Evolutionary conservation across 2,888 invertebrate species (phyloP), one percentile per base, ranked within the genome.

Genomic region (Bellardia bayeri): DNA sequence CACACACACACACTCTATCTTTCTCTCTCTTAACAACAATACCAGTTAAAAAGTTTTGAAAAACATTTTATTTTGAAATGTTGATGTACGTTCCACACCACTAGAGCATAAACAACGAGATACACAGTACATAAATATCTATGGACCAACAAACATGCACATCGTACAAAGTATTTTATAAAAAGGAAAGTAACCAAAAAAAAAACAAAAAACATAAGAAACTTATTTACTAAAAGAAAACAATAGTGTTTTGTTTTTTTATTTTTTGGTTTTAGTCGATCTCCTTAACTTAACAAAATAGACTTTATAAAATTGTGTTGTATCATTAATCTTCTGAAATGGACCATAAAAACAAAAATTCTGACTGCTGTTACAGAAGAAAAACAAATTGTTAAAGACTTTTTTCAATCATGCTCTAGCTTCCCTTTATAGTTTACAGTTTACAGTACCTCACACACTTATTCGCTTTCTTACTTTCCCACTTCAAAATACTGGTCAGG

Each of bases 291-390:
- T 78, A 78, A 58, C 78, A 86, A 82, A 66, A 87, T 82, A 87
- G 76, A 84, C 84, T 84, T 87, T 76, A 45, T 72, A 84, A 82
- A 82, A 56, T 79, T 82, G 68, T 79, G 30, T 75, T 61, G 64
- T 61, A 85, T 82, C 87, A 87, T 87, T 87, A 87, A 85, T 87
- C 87, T 87, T 87, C 85, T 69, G 85, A 75, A 87, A 87, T 87
- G 82, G 82, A 87, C 82, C 85, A 87, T 79, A 85, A 87, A 85
- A 82, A 87, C 68, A 79, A 66, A 66, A 84, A 56, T 0, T 23
- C 37, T 69, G 37, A 37, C 63, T n/a, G 23, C 23, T 61, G 23
- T 30, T 54, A 33, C 33, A 23, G 3, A 2, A 49, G n/a, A 11
- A 45, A 58, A 58, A 9, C 64, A 6, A 58, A 69, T 74, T 68